Conservation (phyloP, 1,140 invertebrate species). For the Listronotus oregonensis region DNA sequence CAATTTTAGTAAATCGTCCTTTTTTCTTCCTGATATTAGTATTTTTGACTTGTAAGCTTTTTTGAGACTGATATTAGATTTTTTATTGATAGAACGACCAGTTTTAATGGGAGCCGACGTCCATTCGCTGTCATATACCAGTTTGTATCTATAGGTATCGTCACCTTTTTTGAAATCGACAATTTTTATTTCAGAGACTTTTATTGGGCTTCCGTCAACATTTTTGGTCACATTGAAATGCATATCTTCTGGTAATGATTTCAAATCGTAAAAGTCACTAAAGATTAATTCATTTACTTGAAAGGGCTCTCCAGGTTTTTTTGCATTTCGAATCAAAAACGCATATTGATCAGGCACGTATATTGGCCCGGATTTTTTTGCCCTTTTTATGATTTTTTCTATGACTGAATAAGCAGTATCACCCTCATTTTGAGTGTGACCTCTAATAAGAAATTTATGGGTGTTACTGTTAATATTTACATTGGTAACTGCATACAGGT, state of each 20-base stretch:
- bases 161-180: neutral
- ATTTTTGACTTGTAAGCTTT: neutral
- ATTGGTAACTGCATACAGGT: too few relatives aligned
- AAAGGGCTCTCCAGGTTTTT: neutral
- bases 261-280: conserved; percentile 2
- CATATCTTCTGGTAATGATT: neutral
- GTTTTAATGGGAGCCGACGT: neutral
- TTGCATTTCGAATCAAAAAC: too few relatives aligned
- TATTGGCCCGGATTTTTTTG: too few relatives aligned
- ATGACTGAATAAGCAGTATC: too few relatives aligned
- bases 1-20: neutral
- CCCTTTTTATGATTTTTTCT: too few relatives aligned
- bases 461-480: too few relatives aligned
- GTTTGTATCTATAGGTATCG: neutral
- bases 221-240: neutral
- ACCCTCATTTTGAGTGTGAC: too few relatives aligned
- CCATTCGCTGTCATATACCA: neutral
- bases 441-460: too few relatives aligned
- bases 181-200: neutral
- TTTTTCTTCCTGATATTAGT: too few relatives aligned
- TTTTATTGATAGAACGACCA: neutral
- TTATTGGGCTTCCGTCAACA: neutral
- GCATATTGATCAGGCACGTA: too few relatives aligned
- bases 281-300: neutral
- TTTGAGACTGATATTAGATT: neutral